phyloP scores from a whole-genome alignment of 2,797 vertebrate genomes.

The Sebastes oblongus region DNA sequence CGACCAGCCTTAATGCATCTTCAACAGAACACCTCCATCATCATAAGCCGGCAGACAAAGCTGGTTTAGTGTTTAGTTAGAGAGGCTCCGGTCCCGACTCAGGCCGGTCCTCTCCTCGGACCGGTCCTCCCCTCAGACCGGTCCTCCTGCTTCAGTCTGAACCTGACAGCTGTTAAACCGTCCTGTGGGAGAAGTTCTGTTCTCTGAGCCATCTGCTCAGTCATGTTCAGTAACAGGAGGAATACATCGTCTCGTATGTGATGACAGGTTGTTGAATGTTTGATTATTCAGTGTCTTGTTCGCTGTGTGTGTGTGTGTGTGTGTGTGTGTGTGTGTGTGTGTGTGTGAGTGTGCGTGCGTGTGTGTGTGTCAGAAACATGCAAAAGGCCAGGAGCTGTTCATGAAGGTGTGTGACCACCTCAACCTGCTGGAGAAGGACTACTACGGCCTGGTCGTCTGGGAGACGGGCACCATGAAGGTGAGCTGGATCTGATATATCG shows the following conservation, averaged over 20 bases:
- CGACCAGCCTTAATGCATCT: background rate
- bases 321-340: accelerated
- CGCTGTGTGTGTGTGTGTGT: constrained; percentile 60
- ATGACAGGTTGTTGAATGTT: background rate
- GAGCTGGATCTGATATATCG: constrained; percentile 23
- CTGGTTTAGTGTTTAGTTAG: background rate
- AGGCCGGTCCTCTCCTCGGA: background rate
- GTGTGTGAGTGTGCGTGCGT: constrained; percentile 80
- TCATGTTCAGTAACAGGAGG: background rate
- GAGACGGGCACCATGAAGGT: constrained; percentile 89
- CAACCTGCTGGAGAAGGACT: constrained; percentile 97
- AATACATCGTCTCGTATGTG: background rate
- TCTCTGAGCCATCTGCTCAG: background rate
- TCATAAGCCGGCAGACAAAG: background rate
- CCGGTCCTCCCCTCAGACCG: background rate
- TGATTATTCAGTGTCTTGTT: background rate
- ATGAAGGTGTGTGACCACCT: constrained; percentile 95
- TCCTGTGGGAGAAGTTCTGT: background rate
- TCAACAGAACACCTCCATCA: background rate
- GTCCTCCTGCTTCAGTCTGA: background rate
- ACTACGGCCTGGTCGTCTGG: constrained; percentile 93
- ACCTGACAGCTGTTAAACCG: background rate
- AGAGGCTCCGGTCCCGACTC: background rate
- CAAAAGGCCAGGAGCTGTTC: constrained; percentile 94
- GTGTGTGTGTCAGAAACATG: constrained; percentile 88